Evolutionary conservation across 1,140 invertebrate species (phyloP), one percentile per base, ranked within the genome.

Genomic region (Polyergus mexicanus): DNA sequence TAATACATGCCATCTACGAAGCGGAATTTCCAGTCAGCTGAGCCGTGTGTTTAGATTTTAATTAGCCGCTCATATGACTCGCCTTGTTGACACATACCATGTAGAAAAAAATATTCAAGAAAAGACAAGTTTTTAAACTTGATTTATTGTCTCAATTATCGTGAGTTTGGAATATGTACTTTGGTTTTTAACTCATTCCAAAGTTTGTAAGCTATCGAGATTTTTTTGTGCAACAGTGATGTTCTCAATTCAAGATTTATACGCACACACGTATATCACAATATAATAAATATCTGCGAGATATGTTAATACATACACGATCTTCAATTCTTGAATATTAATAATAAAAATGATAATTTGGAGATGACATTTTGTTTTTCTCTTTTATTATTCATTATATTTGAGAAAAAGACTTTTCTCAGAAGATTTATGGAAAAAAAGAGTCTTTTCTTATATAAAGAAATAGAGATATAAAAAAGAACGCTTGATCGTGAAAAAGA

Each of bases 41-140:
- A 38, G 13, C 13, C 51, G 35, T 44, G 77, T 44, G 65, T 44
- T 71, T 13, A 58, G 72, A 25, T 83, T 83, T 83, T 83, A 72
- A 72, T 72, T 83, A 60, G 54, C 10, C 38, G 78, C 11, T 72
- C 51, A 60, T 25, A 60, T 74, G 13, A 35, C 22, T 47, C n/a
- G 68, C 28, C 1, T 44, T 11, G n/a, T 22, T 13, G 25, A 68
- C 44, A 38, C 25, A 51, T 54, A 28, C 58, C 2, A 32, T 32
- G 11, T 4, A 35, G 6, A 68, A 25, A 28, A 28, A 22, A 10
- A 11, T 22, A 28, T 51, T 77, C n/a, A 13, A 51, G 3, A n/a
- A 28, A 44, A 35, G 11, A 5, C 5, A 25, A 68, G 32, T 44
- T 71, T 28, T 44, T 28, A 32, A 58, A 71, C 25, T 41, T 44